A percentile compares a stretch with the other conserved stretches of the same genome.
These are phyloP conservation scores for Syrphus vitripennis DNA, from an alignment of 2,888 invertebrate genomes.

Conservation along the genomic window DNA sequence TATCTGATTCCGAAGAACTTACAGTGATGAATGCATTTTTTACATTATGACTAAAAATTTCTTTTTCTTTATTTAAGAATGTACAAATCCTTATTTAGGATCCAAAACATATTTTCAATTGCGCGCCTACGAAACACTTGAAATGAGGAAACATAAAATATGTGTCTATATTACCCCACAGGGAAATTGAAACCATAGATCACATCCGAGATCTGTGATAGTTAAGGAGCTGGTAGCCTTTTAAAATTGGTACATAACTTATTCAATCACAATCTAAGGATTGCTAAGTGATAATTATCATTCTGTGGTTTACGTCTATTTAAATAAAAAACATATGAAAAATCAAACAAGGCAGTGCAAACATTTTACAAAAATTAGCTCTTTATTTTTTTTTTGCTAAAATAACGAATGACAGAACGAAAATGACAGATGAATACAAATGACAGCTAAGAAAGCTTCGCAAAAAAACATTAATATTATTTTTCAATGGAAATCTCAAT, in stretches of 20 bases:
- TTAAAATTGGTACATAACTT: not conserved
- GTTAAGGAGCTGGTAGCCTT: not conserved
- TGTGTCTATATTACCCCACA: not conserved
- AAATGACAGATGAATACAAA: too few species aligned
- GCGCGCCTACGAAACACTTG: conserved; percentile 43
- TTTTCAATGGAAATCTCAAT: too few species aligned
- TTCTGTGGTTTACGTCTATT: too few species aligned
- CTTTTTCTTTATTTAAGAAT: conserved; percentile 2
- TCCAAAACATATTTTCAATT: conserved; percentile 1
- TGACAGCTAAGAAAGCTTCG: too few species aligned
- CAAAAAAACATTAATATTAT: too few species aligned
- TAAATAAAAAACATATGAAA: too few species aligned
- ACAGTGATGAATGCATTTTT: conserved; percentile 44
- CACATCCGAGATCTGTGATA: not conserved
- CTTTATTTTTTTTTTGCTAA: too few species aligned
- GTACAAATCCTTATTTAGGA: conserved; percentile 13
- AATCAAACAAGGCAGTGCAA: too few species aligned
- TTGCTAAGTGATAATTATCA: too few species aligned
- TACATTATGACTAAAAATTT: conserved; percentile 27
- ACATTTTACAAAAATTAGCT: too few species aligned
- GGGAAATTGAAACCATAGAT: conserved; percentile 9
- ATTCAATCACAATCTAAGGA: too few species aligned
- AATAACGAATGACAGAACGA: too few species aligned
- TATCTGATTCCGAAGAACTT: not conserved
- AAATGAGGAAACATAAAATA: conserved; percentile 35